A percentile compares a stretch with the other conserved stretches of the same genome.
Evolutionary conservation across 1,140 invertebrate species (phyloP).

Genomic region (Pseudobourletiella spinata): DNA sequence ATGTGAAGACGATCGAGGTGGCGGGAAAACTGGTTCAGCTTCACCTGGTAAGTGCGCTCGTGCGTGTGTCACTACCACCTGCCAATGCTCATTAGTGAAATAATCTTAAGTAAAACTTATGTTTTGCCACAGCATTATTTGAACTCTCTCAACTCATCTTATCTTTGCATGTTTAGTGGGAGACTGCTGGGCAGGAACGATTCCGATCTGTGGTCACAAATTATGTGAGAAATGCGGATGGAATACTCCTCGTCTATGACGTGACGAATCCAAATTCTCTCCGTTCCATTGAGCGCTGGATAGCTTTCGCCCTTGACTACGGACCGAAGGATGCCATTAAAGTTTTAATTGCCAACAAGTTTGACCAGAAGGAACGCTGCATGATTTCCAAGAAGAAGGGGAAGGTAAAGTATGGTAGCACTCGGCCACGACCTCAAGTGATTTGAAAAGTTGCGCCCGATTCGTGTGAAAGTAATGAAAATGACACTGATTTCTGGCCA

Average conservation of each 20-base stretch:
- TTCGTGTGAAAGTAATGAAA: no score
- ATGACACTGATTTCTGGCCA: background rate
- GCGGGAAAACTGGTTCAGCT: constrained; percentile 27
- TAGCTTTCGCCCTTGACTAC: constrained; percentile 74
- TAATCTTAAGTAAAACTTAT: no score
- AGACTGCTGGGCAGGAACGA: constrained; percentile 62
- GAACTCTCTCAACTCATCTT: no score
- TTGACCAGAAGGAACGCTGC: constrained; percentile 41
- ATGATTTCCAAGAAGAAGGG: constrained; percentile 37
- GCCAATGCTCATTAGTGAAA: no score
- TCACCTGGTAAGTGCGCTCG: constrained; percentile 22
- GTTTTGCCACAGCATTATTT: no score
- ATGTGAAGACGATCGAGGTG: constrained; percentile 20
- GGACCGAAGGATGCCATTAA: constrained; percentile 79
- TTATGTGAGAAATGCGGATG: constrained; percentile 88
- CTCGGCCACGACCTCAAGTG: background rate
- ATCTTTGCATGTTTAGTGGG: no score
- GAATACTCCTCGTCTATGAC: constrained; percentile 84
- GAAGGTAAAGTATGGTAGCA: constrained; percentile 38
- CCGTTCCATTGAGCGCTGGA: constrained; percentile 72
- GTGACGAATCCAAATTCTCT: constrained; percentile 67
- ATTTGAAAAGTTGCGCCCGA: background rate
- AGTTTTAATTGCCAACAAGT: constrained; percentile 69
- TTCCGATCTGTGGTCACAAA: constrained; percentile 88
- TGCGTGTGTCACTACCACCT: no score